These are phyloP conservation scores for Microcebus jonahi DNA, from an alignment of 2,113 vertebrate genomes.

Conservation along the genomic window DNA sequence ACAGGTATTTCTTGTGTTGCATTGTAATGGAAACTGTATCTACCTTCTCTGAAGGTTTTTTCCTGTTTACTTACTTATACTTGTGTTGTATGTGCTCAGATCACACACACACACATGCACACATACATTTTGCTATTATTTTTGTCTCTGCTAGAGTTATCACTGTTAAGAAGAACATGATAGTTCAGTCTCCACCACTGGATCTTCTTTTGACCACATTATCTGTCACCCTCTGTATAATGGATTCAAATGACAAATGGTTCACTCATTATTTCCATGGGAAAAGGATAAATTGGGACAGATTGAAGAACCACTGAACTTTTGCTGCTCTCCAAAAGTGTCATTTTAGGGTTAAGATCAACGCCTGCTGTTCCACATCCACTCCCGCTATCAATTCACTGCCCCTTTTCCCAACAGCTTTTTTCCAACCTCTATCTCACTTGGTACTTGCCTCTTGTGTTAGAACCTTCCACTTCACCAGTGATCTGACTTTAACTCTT, in stretches of 20 bases:
- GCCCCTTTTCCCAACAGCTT: neutral
- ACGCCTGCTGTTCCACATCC: neutral
- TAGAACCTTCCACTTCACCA: neutral
- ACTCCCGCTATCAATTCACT: neutral
- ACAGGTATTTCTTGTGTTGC: neutral
- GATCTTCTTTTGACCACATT: conserved; percentile 75
- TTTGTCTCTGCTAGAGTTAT: conserved; percentile 65
- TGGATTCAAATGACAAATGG: conserved; percentile 72
- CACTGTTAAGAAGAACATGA: conserved; percentile 66
- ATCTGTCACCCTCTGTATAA: conserved; percentile 76
- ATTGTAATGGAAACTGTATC: neutral
- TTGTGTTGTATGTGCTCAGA: neutral
- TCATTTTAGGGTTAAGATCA: conserved; percentile 29
- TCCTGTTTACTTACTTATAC: neutral
- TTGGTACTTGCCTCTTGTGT: neutral
- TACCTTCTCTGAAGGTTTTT: neutral
- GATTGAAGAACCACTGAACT: conserved; percentile 52
- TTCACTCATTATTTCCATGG: conserved; percentile 67
- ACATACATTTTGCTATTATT: neutral
- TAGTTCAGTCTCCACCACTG: conserved; percentile 58
- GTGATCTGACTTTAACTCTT: neutral
- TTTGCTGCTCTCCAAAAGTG: conserved; percentile 50
- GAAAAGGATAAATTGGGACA: conserved; percentile 56
- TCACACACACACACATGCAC: neutral
- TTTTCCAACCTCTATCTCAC: neutral